Percentiles rank a stretch among this genome's conserved stretches.
Evolutionary conservation across 2,797 vertebrate species (phyloP).

Genomic region (Molossus alvarezi): DNA sequence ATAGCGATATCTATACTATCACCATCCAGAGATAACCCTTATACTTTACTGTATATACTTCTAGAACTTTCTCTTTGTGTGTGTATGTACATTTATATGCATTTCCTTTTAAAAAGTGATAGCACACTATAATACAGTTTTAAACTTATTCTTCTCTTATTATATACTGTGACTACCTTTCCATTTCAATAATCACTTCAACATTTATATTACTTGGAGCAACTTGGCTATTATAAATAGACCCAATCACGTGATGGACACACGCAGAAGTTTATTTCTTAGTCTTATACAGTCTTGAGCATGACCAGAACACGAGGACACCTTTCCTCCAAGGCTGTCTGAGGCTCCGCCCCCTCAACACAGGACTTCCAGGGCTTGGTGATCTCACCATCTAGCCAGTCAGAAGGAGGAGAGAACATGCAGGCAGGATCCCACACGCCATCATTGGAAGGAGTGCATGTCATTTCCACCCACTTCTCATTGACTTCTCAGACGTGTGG

Average conservation of each 20-base stretch:
- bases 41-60: not conserved
- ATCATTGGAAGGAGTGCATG: not conserved
- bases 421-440: not conserved
- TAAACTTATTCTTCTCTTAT: not conserved
- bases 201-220: not conserved
- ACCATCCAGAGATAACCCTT: not conserved
- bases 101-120: conserved; percentile 41
- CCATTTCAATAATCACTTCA: conserved; percentile 42
- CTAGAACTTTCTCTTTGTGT: conserved; percentile 50
- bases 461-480: conserved; percentile 13
- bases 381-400: not conserved
- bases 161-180: not conserved
- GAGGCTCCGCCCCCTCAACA: not conserved
- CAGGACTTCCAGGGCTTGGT: not conserved
- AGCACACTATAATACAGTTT: conserved; percentile 34
- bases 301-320: not conserved
- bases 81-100: not conserved
- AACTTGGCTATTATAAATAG: not conserved
- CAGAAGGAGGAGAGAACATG: not conserved
- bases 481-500: not conserved
- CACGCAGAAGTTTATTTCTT: not conserved
- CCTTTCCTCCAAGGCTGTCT: not conserved
- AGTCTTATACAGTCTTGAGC: not conserved
- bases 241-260: not conserved
- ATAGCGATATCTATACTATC: not conserved